Evolutionary conservation across 2,113 vertebrate species (phyloP), one percentile per base, ranked within the genome.

Genomic region (Carollia perspicillata): DNA sequence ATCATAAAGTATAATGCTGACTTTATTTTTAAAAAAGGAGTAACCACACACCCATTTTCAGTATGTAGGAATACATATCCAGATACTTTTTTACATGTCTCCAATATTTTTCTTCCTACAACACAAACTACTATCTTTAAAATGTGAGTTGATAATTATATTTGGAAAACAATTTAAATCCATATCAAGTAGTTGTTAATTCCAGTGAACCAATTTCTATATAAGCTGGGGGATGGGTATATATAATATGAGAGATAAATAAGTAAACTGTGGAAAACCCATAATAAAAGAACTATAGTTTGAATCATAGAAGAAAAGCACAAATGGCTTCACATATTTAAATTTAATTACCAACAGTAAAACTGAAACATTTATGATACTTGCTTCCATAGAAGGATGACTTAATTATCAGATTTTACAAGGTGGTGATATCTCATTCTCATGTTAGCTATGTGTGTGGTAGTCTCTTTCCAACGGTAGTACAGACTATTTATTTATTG

Each of bases 321-420:
- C 14, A 83, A 65, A 95, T 85, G 20, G 66, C 12, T 65, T 92
- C 68, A 85, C 28, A 44, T 65, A 80, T 60, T 91, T 92, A 86
- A 95, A 78, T 20, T 83, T 66, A 94, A 58, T 83, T 84, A 22
- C 17, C 17, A 37, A 2, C 84, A 88, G 83, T 71, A 86, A 90
- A 69, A 74, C 8, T 44, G 22, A 92, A 92, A 47, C 8, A 63
- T 88, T 74, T 88, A 53, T 89, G n/a, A 74, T 80, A n/a, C 18
- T 84, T 90, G 23, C 13, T 86, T 55, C 33, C 20, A 81, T 40
- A 92, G 71, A 93, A 93, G 8, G 28, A 66, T 94, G 3, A 90
- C 49, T 94, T 90, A 53, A 92, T 84, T 71, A 75, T 84, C 84
- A 84, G 47, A 47, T 86, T 90, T 72, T 95, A 89, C 3, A 72